A percentile compares a stretch with the other conserved stretches of the same genome.
Evolutionary conservation across 2,888 invertebrate genomes (phyloP).

Genomic region (Sceliomorpha sp.): DNA sequence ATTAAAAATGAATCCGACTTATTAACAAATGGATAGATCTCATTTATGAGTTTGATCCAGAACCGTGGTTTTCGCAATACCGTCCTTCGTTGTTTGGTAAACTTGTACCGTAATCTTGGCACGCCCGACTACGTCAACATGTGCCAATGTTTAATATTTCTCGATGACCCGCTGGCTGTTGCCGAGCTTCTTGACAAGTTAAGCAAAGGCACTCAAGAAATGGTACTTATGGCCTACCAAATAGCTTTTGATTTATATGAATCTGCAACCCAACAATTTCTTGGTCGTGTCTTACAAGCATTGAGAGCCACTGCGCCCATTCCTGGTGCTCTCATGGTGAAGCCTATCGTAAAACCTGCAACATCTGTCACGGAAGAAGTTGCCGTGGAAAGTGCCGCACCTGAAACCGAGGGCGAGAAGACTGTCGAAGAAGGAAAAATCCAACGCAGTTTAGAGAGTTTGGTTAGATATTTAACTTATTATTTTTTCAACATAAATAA

Average conservation of each 20-base stretch:
- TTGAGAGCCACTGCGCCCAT: conserved; percentile 91
- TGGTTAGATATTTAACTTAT: conserved; percentile 78
- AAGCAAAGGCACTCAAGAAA: conserved; percentile 88
- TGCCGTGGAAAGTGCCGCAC: conserved; percentile 73
- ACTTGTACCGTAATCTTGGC: conserved; percentile 92
- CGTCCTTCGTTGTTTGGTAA: conserved; percentile 93
- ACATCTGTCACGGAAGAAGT: conserved; percentile 71
- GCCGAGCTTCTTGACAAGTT: conserved; percentile 96
- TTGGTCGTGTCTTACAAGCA: conserved; percentile 92
- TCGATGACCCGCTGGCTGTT: conserved; percentile 96
- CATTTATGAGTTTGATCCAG: conserved; percentile 97
- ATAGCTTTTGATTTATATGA: conserved; percentile 99
- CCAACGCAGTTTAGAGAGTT: conserved; percentile 83
- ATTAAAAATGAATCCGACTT: no score
- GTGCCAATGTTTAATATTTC: conserved; percentile 98
- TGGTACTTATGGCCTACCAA: conserved; percentile 97
- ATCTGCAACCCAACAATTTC: conserved; percentile 98
- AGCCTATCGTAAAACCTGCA: conserved; percentile 84
- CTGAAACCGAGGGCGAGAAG: conserved; percentile 26
- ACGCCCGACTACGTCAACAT: conserved; percentile 99
- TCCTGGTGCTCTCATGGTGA: conserved; percentile 88
- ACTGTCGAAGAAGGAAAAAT: conserved; percentile 81
- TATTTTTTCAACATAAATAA: no score
- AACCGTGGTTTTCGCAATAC: conserved; percentile 95
- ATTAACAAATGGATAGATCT: no score